Base-by-base conservation (phyloP, 2,888 invertebrate species). In the Agapostemon virescens region DNA sequence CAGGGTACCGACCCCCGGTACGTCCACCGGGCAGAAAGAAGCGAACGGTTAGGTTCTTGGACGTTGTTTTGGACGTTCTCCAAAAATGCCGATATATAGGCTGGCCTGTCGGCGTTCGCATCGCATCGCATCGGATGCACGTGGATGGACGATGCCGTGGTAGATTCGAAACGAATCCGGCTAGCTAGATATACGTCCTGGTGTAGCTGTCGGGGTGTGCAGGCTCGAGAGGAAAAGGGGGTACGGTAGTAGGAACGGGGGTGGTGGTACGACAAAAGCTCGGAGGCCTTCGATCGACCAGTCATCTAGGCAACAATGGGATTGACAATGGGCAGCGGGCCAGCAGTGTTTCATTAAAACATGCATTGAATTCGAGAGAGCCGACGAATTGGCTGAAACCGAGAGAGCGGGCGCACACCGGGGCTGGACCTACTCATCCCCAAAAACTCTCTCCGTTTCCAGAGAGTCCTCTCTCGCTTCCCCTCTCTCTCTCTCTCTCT, bases 271-370 rank as follows among this genome's bases (percentile, higher is more conserved):
- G 72, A 89, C 87, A 89, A 89, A 89, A 91, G 89, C 89, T 81
- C 85, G 87, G 89, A 89, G 90, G 89, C 88, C 86, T 89, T 86
- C 90, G 90, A 90, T 90, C 91, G 91, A 90, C 89, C 89, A 89
- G 90, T 90, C 90, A 90, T 90, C 90, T 88, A 88, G 85, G 84
- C 85, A 88, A 91, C 91, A 91, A 91, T 90, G 87, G 86, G 81
- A 71, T 87, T 87, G 88, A 92, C 92, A 92, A 92, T 91, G 90
- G 90, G 89, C 91, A 90, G 90, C 90, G 89, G 90, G 91, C 90
- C 91, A 90, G 91, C 91, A 90, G 90, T 91, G 90, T 91, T 92
- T 92, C 92, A 92, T 92, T 92, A 92, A 92, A 92, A 91, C 91
- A 89, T 90, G 90, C 90, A 92, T 91, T 91, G 87, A 91, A 90